Evolutionary conservation across 1,140 invertebrate species (phyloP), one percentile per base, ranked within the genome.

Genomic region (Rhagoletis pomonella): DNA sequence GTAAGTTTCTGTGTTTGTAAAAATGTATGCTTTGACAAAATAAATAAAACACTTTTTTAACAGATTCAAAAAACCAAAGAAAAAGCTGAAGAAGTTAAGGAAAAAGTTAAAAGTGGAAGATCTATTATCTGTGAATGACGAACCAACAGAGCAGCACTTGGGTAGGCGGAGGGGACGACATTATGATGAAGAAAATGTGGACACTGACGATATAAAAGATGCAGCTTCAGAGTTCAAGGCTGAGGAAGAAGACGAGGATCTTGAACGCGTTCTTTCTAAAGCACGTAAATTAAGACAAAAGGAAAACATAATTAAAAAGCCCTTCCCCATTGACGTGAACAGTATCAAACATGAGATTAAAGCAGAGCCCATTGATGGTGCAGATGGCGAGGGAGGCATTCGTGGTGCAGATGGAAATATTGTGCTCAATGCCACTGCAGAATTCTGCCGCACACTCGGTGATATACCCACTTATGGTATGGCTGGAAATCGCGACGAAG

Each of bases 371-470:
- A 92, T 94, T 88, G 91, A 90, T 39, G 91, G 93, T 42, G 84
- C 55, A 47, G 84, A 4, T 10, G 90, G 88, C 47, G 91, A 91
- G 12, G 93, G 94, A 9, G 84, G 90, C 59, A 89, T 86, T 1
- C 85, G 87, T 7, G 86, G 88, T 4, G 44, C 62, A 3, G 87
- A 88, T 47, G 85, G 89, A 81, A 87, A 88, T 44, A 98, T 99
- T 89, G 95, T 97, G 55, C 93, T 99, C 55, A 98, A 99, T 94
- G 96, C 98, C 14, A 99, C 98, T 0, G 98, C 98, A 1, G 99
- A 99, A 94, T 99, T 99, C 94, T 99, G 98, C 93, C 95, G 98
- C 89, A 98, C 98, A 62, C 94, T 99, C 3, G 98, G 98, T 42
- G 98, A 99, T 93, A 98, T 99, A 90, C 98, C 98, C 60, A 99